Percentiles rank a stretch among this genome's conserved stretches.
Conservation (phyloP, 1,140 invertebrate species). For the Drosophila bipectinata region DNA sequence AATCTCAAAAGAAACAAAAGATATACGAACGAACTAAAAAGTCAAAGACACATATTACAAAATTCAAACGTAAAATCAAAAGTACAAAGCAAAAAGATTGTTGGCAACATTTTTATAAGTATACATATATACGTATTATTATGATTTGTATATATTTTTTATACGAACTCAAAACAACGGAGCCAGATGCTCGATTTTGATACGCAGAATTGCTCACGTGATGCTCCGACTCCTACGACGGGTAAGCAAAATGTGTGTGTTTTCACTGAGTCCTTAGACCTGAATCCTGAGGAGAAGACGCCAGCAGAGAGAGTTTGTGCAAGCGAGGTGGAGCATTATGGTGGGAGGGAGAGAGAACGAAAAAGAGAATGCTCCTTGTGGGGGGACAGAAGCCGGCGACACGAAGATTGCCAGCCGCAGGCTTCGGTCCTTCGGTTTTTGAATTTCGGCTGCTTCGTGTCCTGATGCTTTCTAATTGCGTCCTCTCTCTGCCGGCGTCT, state of each 20-base stretch:
- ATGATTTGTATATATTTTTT: slow-evolving; percentile 82
- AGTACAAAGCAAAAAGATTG: slow-evolving; percentile 81
- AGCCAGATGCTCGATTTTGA: slow-evolving; percentile 54
- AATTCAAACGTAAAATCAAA: slow-evolving; percentile 79
- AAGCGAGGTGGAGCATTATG: not conserved
- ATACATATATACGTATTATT: slow-evolving; percentile 74
- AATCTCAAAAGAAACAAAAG: slow-evolving; percentile 44
- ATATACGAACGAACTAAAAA: slow-evolving; percentile 69
- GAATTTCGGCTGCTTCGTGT: slow-evolving; percentile 68
- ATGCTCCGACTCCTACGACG: slow-evolving; percentile 71
- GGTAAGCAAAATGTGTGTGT: slow-evolving; percentile 64
- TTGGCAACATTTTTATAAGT: slow-evolving; percentile 82
- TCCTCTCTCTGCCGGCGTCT: slow-evolving; percentile 49
- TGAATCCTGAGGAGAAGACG: slow-evolving; percentile 40
- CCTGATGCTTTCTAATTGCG: slow-evolving; percentile 76
- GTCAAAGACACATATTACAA: slow-evolving; percentile 50
- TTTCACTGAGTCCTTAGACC: slow-evolving; percentile 7
- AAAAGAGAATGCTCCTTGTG: slow-evolving; percentile 25
- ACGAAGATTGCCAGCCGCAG: slow-evolving; percentile 63
- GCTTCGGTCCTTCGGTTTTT: slow-evolving; percentile 47
- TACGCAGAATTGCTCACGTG: slow-evolving; percentile 60
- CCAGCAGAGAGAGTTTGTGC: slow-evolving; percentile 8
- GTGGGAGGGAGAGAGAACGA: slow-evolving; percentile 6
- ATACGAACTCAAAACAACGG: slow-evolving; percentile 64
- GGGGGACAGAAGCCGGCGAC: slow-evolving; percentile 8